These are phyloP conservation scores for Talpa occidentalis DNA, from an alignment of 2,113 vertebrate species.

Conservation along the genomic window DNA sequence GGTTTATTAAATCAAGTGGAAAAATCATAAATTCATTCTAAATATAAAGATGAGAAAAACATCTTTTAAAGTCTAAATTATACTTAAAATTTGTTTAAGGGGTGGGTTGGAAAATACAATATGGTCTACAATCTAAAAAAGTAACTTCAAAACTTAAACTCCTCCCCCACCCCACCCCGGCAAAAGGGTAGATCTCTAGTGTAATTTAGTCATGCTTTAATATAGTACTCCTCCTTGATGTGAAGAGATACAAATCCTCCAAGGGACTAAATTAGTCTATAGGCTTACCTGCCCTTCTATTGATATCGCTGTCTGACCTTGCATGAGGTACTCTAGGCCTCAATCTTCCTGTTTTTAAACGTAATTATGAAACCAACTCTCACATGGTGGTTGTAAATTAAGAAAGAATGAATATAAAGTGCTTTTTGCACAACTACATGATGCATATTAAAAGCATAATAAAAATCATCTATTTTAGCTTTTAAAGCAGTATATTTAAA, in stretches of 20 bases:
- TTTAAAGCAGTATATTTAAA: constrained; percentile 29
- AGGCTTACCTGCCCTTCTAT: not conserved
- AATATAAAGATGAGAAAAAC: not conserved
- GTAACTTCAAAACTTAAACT: not conserved
- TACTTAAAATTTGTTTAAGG: constrained; percentile 11
- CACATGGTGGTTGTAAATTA: not conserved
- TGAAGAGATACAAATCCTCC: not conserved
- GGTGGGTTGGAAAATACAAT: not conserved
- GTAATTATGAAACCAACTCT: not conserved
- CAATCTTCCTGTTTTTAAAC: constrained; percentile 11
- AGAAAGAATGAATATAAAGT: constrained; percentile 22
- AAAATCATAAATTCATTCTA: constrained; percentile 53
- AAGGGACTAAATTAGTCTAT: not conserved
- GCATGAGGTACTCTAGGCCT: not conserved
- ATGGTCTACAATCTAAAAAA: constrained; percentile 32
- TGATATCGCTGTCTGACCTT: not conserved
- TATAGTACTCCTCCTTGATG: not conserved
- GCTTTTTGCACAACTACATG: not conserved
- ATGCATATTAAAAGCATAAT: not conserved
- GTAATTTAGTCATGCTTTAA: not conserved
- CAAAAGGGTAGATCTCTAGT: not conserved
- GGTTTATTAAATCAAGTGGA: constrained; percentile 30
- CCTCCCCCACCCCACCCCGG: not conserved
- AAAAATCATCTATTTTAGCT: constrained; percentile 13
- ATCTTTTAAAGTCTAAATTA: constrained; percentile 5